Conservation (phyloP, 2,797 vertebrate species). For the Heteromormyrus szaboi region DNA sequence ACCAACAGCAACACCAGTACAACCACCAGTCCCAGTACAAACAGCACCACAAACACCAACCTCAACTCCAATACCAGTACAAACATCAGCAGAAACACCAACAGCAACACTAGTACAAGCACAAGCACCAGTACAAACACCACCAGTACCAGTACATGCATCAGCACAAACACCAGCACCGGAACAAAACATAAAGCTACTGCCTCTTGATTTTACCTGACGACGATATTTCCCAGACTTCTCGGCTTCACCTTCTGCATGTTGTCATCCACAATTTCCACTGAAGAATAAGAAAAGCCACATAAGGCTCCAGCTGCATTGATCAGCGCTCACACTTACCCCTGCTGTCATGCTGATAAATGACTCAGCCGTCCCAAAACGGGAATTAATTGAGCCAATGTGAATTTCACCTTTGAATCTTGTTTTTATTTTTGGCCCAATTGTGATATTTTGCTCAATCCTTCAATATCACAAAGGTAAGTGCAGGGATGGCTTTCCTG, state of each 20-base stretch:
- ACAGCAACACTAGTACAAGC: not conserved
- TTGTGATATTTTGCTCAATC: not conserved
- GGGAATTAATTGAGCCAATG: not conserved
- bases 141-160: not conserved
- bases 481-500: not conserved
- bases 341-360: not conserved
- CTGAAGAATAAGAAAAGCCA: not conserved
- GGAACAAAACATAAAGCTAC: not conserved
- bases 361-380: not conserved
- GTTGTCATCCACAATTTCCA: slow-evolving; percentile 2
- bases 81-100: not conserved
- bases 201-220: not conserved
- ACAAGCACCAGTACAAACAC: not conserved
- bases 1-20: not conserved
- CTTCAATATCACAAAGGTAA: not conserved
- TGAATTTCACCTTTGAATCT: not conserved
- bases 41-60: not conserved
- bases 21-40: not conserved
- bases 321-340: not conserved
- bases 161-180: not conserved
- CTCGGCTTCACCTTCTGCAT: not conserved
- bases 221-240: slow-evolving; percentile 4
- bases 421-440: not conserved
- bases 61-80: not conserved
- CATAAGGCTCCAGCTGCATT: not conserved